Evolutionary conservation across 2,797 vertebrate species (phyloP), one percentile per base, ranked within the genome.

Genomic region (Mus minutoides): DNA sequence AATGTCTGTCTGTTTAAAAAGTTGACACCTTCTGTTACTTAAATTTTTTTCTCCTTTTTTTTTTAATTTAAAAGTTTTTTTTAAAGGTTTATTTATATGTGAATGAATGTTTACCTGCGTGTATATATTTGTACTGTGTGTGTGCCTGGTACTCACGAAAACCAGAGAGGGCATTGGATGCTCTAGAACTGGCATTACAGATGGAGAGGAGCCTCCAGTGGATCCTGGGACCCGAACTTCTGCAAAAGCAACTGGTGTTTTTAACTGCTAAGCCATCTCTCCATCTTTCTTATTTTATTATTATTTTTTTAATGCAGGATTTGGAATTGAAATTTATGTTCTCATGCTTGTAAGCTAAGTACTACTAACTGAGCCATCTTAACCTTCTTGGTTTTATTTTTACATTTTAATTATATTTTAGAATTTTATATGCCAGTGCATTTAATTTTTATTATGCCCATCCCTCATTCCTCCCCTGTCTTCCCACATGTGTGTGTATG

Each of bases 1-100:
- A 43, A 91, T 91, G 26, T 56, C 0, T 77, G n/a, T 90, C 40
- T 92, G 83, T 85, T 92, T 90, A 90, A 46, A 93, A 95, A 94
- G 19, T 46, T 93, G 40, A 43, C 52, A 24, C 92, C 46, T 89
- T 95, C 52, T 19, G 52, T 93, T 84, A 90, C 26, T 77, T 93
- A 94, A 93, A 49, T 12, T 12, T 31, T 84, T 21, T 52, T 91
- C 34, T 90, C 34, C 24, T 37, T 49, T 49, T 11, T 49, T 19
- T 34, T 92, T 75, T 31, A 46, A 46, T 46, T 46, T 46, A 67
- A 21, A 2, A 49, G 10, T n/a, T 17, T 46, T 31, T 82, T 46
- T 86, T 52, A 22, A 34, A 85, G 21, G n/a, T 85, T n/a, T 52
- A 31, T n/a, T 67, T 52, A n/a, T 69, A 86, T 69, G 67, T 69